These are phyloP conservation scores for Cichlasoma orientale DNA, from an alignment of 2,797 vertebrate genomes.

Conservation along the genomic window DNA sequence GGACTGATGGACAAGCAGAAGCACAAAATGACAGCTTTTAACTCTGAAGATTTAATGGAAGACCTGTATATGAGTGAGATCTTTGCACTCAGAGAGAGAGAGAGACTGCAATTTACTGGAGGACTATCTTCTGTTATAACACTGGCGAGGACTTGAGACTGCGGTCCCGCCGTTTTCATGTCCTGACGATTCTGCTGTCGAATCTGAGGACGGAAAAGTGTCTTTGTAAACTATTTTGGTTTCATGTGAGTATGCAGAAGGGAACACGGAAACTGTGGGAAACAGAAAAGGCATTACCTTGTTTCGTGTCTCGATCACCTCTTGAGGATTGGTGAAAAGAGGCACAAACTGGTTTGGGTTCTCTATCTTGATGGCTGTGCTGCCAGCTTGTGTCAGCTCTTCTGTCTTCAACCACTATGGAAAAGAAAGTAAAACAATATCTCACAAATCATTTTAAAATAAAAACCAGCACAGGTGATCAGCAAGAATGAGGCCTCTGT, in stretches of 20 bases:
- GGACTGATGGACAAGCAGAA: conserved; percentile 78
- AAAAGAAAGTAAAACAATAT: not conserved
- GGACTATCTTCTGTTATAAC: conserved; percentile 90
- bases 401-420: conserved; percentile 92
- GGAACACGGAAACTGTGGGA: not conserved
- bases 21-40: conserved; percentile 12
- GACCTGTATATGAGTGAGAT: not conserved
- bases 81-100: not conserved
- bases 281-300: conserved; percentile 80
- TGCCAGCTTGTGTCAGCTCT: conserved; percentile 88
- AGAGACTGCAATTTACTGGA: conserved; percentile 77
- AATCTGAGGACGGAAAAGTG: conserved; percentile 79
- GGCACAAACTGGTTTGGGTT: conserved; percentile 98
- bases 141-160: conserved; percentile 92
- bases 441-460: not conserved
- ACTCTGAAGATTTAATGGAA: not conserved
- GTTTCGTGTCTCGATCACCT: conserved; percentile 97
- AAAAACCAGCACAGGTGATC: not conserved
- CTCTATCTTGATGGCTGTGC: conserved; percentile 93
- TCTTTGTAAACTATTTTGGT: not conserved
- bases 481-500: not conserved
- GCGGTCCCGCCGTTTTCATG: conserved; percentile 94
- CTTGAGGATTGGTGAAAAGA: conserved; percentile 95
- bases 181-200: conserved; percentile 97
- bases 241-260: not conserved